A percentile compares a stretch with the other conserved stretches of the same genome.
Evolutionary conservation across 2,888 invertebrate species (phyloP).

Genomic region (Punctoribates punctum): DNA sequence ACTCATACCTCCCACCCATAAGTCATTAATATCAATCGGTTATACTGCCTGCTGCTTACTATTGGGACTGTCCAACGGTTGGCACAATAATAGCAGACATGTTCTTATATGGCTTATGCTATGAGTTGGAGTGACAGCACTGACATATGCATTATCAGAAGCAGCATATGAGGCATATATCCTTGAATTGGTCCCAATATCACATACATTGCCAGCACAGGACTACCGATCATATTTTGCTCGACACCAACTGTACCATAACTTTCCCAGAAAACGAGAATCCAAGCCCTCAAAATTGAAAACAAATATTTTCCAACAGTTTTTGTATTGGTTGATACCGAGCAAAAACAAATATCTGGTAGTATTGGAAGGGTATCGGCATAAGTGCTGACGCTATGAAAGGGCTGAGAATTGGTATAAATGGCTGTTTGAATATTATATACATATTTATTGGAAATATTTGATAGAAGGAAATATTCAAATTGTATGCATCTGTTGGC

Average conservation of each 20-base stretch:
- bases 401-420: not conserved
- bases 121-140: conserved; percentile 15
- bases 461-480: conserved; percentile 22
- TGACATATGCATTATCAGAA: conserved; percentile 20
- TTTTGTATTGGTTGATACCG: not conserved
- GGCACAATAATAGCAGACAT: conserved; percentile 34
- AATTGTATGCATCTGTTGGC: conserved; percentile 19
- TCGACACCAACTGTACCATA: not conserved
- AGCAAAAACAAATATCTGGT: conserved; percentile 16
- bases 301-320: conserved; percentile 19
- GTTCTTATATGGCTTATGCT: not conserved
- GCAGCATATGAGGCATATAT: conserved; percentile 37
- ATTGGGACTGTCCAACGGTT: conserved; percentile 30
- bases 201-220: not conserved
- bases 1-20: conserved; percentile 37
- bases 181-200: conserved; percentile 25
- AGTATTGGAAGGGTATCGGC: conserved; percentile 2
- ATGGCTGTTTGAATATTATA: not conserved
- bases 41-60: conserved; percentile 35
- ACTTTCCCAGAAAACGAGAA: conserved; percentile 34
- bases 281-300: not conserved
- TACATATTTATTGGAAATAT: not conserved
- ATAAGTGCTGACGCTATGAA: not conserved
- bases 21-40: conserved; percentile 39
- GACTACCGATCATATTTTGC: not conserved